Evolutionary conservation across 2,113 vertebrate species (phyloP), one percentile per base, ranked within the genome.

Genomic region (Acrocephalus arundinaceus): DNA sequence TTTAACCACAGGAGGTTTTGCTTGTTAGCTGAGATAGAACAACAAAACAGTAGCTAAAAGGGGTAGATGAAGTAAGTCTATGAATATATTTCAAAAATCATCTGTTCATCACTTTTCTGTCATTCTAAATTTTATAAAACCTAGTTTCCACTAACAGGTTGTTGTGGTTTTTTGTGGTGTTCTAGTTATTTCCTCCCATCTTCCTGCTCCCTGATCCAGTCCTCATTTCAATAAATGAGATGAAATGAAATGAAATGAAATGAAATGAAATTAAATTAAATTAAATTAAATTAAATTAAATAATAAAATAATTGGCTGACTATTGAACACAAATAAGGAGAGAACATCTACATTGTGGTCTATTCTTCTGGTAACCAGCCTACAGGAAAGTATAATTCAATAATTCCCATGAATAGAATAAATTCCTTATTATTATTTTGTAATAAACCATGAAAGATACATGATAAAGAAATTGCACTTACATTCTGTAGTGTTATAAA

Each of bases 1-100:
- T 78, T 95, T 92, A 93, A 85, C 74, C 81, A 89, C 72, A 91
- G 81, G 84, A 92, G 37, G 17, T 45, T 95, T 74, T 87, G 22
- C 46, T 86, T 94, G 43, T 95, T 96, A 86, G 58, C 54, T 70
- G 54, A 86, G 65, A 76, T 67, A 22, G 35, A 87, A 81, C 35
- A 95, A 37, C 49, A 93, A 45, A 49, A 61, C 13, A 80, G 70
- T 68, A 93, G 35, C 59, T 55, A 30, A 83, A 87, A 89, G 10
- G 43, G 1, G 21, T 55, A 63, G 12, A 58, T 20, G 4, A n/a
- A 41, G 15, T 24, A 83, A 73, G 17, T 37, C 13, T 78, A 75
- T 1, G 5, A 90, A 61, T 51, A 37, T 11, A 46, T 57, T 66
- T 51, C 2, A 10, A 27, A 51, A 71, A 62, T 35, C 39, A 43